Conservation (phyloP, 2,797 vertebrate genomes). For the Oryzias dopingdopingensis region DNA sequence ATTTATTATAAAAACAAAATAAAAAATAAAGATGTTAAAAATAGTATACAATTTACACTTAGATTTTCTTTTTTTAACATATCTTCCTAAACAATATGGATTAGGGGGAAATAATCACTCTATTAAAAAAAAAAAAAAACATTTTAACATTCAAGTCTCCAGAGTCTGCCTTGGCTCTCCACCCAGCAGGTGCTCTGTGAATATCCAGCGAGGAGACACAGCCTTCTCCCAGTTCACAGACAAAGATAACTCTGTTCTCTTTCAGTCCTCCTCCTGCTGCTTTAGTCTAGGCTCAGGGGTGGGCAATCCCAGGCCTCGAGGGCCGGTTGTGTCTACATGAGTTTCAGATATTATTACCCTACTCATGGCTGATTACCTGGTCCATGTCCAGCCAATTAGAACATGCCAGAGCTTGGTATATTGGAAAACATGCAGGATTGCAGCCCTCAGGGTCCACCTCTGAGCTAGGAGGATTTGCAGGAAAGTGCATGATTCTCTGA, state of each 20-base stretch:
- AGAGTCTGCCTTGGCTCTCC: conserved; percentile 57
- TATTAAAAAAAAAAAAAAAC: conserved; percentile 1
- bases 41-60: too few species aligned
- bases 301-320: too few species aligned
- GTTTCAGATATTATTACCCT: too few species aligned
- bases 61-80: too few species aligned
- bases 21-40: neutral
- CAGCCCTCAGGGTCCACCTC: conserved; percentile 2
- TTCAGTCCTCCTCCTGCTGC: conserved; percentile 52
- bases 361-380: too few species aligned
- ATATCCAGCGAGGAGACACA: conserved; percentile 64
- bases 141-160: conserved; percentile 58
- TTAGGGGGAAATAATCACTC: conserved; percentile 20
- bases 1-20: neutral
- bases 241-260: conserved; percentile 66
- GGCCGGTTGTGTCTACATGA: too few species aligned
- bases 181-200: conserved; percentile 72
- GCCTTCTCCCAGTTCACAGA: conserved; percentile 46
- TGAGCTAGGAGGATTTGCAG: conserved; percentile 29
- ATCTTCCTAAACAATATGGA: neutral
- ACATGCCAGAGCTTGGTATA: too few species aligned
- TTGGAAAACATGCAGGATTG: too few species aligned
- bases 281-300: too few species aligned
- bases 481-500: conserved; percentile 39
- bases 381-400: too few species aligned